These are phyloP conservation scores for Epirrhoe tristata DNA, from an alignment of 2,888 invertebrate species.

Conservation along the genomic window DNA sequence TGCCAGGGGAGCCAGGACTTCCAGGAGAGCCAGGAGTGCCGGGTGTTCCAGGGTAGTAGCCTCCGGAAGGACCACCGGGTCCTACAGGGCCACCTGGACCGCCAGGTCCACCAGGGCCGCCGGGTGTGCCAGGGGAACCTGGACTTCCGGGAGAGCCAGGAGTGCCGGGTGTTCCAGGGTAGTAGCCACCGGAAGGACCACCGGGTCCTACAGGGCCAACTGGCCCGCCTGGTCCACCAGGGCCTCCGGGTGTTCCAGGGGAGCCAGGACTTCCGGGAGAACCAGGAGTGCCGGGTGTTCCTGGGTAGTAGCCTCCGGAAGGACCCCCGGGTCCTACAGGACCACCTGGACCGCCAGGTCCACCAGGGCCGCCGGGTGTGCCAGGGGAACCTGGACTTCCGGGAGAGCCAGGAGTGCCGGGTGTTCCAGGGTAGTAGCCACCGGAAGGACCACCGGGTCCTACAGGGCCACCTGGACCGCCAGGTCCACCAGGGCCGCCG, in stretches of 20 bases:
- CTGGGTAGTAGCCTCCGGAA: conserved; percentile 9
- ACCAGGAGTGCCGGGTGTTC: conserved; percentile 33
- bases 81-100: conserved; percentile 33
- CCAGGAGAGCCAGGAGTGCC: conserved; percentile 15
- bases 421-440: conserved; percentile 42
- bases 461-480: conserved; percentile 43
- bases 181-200: conserved; percentile 25
- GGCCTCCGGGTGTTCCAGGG: conserved; percentile 27
- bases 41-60: conserved; percentile 25
- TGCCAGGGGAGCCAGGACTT: conserved; percentile 1
- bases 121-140: conserved; percentile 39
- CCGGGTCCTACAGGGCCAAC: conserved; percentile 51
- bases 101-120: conserved; percentile 50
- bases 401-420: conserved; percentile 52
- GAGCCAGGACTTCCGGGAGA: conserved; percentile 5
- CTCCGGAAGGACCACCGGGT: conserved; percentile 37
- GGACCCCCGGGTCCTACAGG: conserved; percentile 50
- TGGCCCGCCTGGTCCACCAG: conserved; percentile 46
- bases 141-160: conserved; percentile 25
- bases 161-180: conserved; percentile 30
- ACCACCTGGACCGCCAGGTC: conserved; percentile 44
- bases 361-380: conserved; percentile 25
- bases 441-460: conserved; percentile 30
- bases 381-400: conserved; percentile 46
- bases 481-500: conserved; percentile 44